These are phyloP conservation scores for Steromphala cineraria DNA, from an alignment of 2,888 invertebrate genomes.

Conservation along the genomic window DNA sequence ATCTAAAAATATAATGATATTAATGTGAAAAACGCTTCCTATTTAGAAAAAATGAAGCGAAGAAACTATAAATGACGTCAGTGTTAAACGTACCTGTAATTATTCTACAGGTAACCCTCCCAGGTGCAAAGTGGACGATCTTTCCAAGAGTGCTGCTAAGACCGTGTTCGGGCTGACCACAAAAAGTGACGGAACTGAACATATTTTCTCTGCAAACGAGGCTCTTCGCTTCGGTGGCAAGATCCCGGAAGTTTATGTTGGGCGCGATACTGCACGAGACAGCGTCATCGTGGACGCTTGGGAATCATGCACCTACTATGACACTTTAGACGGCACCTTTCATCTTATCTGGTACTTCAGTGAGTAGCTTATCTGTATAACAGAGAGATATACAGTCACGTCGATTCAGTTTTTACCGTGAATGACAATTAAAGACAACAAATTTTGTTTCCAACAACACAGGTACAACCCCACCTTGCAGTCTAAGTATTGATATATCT, in stretches of 20 bases:
- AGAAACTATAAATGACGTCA: no score
- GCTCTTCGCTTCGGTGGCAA: constrained; percentile 42
- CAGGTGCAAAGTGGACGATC: constrained; percentile 36
- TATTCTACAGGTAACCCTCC: not conserved
- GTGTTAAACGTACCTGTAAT: no score
- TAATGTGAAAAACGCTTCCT: no score
- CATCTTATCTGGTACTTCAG: constrained; percentile 52
- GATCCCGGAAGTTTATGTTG: constrained; percentile 43
- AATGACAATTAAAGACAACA: no score
- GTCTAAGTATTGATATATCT: no score
- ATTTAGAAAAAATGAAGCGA: no score
- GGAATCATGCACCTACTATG: constrained; percentile 55
- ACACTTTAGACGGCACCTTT: constrained; percentile 48
- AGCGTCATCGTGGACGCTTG: constrained; percentile 49
- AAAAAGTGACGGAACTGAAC: constrained; percentile 19
- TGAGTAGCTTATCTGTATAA: not conserved
- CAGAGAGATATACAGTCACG: no score
- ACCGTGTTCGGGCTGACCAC: constrained; percentile 45
- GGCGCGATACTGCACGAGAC: constrained; percentile 32
- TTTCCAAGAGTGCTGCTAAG: constrained; percentile 28
- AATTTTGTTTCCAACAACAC: no score
- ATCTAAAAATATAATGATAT: no score
- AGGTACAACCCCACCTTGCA: no score
- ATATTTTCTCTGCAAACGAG: constrained; percentile 43
- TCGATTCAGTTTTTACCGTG: no score